Evolutionary conservation across 2,113 vertebrate genomes (phyloP).

Genomic region (Cryptoleucopteryx plumbea): DNA sequence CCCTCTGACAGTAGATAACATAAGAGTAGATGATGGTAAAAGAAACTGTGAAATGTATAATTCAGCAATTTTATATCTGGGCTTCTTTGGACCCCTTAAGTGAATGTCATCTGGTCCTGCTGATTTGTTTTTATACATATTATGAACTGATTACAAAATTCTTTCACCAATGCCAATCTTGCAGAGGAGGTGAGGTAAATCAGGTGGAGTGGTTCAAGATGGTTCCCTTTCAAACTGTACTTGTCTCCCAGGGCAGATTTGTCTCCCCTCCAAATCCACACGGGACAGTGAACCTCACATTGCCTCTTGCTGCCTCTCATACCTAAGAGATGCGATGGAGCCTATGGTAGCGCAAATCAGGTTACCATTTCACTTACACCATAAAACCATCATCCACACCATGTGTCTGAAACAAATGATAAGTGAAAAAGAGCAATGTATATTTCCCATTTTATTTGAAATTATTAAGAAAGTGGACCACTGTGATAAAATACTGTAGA

Average conservation of each 20-base stretch:
- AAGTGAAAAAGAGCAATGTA: neutral
- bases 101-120: rapidly evolving
- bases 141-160: neutral
- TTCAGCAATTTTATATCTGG: neutral
- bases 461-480: neutral
- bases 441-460: neutral
- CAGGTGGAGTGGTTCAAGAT: neutral
- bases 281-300: neutral
- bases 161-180: neutral
- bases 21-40: neutral
- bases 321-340: neutral
- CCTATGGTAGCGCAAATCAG: neutral
- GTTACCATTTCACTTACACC: neutral
- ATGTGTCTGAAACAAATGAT: neutral
- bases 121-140: neutral
- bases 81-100: neutral
- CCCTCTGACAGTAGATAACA: neutral
- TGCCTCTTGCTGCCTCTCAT: neutral
- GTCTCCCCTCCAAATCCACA: neutral
- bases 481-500: neutral
- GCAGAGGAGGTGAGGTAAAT: neutral
- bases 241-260: neutral
- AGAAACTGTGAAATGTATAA: neutral
- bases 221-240: neutral
- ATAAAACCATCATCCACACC: neutral